phyloP scores from a whole-genome alignment of 2,888 invertebrate species.

The Athalia circularis region DNA sequence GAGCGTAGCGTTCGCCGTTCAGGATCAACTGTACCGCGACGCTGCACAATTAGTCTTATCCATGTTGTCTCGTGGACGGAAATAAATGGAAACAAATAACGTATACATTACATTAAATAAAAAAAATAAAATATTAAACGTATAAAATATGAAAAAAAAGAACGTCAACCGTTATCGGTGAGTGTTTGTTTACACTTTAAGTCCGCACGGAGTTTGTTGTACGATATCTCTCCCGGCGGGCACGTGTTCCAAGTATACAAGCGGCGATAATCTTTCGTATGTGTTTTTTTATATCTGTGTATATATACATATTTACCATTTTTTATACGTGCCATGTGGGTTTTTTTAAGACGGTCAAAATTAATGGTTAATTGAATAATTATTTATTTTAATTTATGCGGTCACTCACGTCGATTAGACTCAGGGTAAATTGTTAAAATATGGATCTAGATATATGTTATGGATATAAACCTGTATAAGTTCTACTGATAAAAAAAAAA shows the following conservation, averaged over 20 bases:
- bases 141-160: not conserved
- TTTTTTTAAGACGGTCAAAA: not conserved
- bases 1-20: too few species aligned
- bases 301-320: too few species aligned
- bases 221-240: constrained; percentile 19
- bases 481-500: too few species aligned
- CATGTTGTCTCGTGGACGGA: too few species aligned
- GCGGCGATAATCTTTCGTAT: constrained; percentile 19
- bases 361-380: constrained; percentile 40
- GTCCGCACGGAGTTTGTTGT: constrained; percentile 23
- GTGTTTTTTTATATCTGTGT: not conserved
- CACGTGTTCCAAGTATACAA: constrained; percentile 23
- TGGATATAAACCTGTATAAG: too few species aligned
- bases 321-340: not conserved
- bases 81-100: too few species aligned
- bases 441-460: too few species aligned
- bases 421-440: too few species aligned
- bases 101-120: not conserved
- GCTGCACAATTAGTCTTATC: too few species aligned
- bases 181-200: constrained; percentile 31
- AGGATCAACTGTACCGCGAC: too few species aligned
- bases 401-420: too few species aligned
- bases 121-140: not conserved
- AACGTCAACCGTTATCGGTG: constrained; percentile 15
- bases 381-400: not conserved